Base-by-base conservation (phyloP, 92 coral and sea anemone species). In the Anthopleura xanthogrammica region DNA sequence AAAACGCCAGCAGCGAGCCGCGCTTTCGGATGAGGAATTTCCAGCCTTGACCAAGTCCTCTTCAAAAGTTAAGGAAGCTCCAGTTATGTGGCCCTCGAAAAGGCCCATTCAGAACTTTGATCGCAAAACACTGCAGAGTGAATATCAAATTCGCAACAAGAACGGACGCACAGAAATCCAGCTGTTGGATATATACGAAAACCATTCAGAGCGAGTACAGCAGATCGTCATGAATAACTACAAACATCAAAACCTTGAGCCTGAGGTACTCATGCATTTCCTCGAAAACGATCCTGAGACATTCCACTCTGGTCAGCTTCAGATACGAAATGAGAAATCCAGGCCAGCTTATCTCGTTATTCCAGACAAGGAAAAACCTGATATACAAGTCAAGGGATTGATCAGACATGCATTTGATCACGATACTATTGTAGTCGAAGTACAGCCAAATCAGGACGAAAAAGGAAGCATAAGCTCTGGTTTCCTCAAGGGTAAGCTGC, bases 401-500 rank as follows among this genome's bases (percentile, higher is more conserved):
- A 91, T 92, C 17, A 89, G 95, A 41, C 92, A 90, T 48, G 97
- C 94, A 16, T 96, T 92, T 72, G 96, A 96, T 84, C 93, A 85
- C 60, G 99, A 96, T 83, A 89, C 88, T 36, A 91, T 94, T 78
- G 99, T 96, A 13, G 65, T 96, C 8, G 93, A 95, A 11, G 16
- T 68, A 41, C 41, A 66, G 24, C 41, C 36, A 16, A 60, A 43
- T 52, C 70, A 23, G 70, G 36, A 62, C 64, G 52, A 39, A 4
- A 20, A 6, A 20, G 70, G 22, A 41, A 77, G 54, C 64, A 66
- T 62, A 42, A 64, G 75, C 50, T 20, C 20, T 23, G 84, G 74
- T 75, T 50, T 75, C 36, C n/a, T 81, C 29, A 64, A 68, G 3
- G 84, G 84, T 81, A 81, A 39, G 84, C 14, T 24, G 16, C 12